Conservation (phyloP, 2,888 invertebrate species). For the Corythucha ciliata region DNA sequence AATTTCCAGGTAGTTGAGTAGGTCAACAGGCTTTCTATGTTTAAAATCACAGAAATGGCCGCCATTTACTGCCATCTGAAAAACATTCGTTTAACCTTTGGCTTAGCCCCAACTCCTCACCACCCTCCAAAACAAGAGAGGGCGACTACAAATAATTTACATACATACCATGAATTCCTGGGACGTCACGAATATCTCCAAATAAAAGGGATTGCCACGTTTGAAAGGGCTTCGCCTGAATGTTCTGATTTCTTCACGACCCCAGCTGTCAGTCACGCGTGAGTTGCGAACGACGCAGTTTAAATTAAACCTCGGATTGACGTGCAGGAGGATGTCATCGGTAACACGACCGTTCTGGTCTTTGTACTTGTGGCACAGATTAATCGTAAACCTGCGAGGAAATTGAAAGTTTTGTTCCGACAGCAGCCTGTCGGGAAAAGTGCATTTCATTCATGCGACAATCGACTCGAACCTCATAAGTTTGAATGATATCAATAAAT, state of each 20-base stretch:
- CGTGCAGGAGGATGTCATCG: no score
- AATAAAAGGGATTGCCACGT: slow-evolving; percentile 5
- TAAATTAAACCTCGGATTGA: slow-evolving; percentile 13
- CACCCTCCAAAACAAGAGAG: no score
- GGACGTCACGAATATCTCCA: slow-evolving; percentile 14
- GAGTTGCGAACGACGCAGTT: slow-evolving; percentile 18
- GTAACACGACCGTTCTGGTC: no score
- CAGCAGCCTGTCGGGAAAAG: no score
- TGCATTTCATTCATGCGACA: no score
- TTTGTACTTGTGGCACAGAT: no score
- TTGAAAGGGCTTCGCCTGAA: slow-evolving; percentile 16
- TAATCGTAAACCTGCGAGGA: no score
- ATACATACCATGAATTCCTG: slow-evolving; percentile 12
- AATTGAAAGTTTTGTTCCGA: no score
- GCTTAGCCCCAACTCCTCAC: no score
- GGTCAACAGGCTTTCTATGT: slow-evolving; percentile 8
- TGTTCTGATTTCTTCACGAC: slow-evolving; percentile 13
- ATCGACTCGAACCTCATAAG: no score
- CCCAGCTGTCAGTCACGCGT: slow-evolving; percentile 10
- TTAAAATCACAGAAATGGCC: slow-evolving; percentile 14
- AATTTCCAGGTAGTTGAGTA: slow-evolving; percentile 14
- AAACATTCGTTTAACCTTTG: no score
- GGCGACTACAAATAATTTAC: not conserved
- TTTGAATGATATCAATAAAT: no score
- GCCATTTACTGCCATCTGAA: slow-evolving; percentile 16